phyloP scores from a whole-genome alignment of 2,797 vertebrate genomes.

The Xiphorhynchus erythropygius region DNA sequence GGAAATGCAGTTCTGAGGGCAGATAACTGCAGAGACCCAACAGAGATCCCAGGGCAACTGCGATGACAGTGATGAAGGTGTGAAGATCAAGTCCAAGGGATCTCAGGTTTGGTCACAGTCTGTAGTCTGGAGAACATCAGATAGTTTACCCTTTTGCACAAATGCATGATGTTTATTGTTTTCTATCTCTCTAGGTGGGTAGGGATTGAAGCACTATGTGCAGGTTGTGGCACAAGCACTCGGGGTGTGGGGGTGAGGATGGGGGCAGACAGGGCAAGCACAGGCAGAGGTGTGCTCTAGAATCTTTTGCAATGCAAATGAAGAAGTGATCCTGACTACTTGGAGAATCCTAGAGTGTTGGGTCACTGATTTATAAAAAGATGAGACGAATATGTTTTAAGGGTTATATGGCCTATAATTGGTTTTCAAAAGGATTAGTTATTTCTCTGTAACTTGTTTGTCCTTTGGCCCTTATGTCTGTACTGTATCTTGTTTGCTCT shows the following conservation, averaged over 20 bases:
- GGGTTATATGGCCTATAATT: background rate
- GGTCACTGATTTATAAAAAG: background rate
- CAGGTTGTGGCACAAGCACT: fast-evolving
- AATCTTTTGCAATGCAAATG: background rate
- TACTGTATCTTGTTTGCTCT: background rate
- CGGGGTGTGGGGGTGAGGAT: fast-evolving
- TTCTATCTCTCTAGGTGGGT: background rate
- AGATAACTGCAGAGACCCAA: background rate
- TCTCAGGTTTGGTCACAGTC: background rate
- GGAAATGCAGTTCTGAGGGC: background rate
- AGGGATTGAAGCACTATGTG: background rate
- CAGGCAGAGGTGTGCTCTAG: background rate
- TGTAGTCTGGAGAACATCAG: background rate
- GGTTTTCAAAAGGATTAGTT: background rate
- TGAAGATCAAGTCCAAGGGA: background rate
- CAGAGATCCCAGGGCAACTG: background rate
- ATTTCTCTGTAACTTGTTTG: background rate
- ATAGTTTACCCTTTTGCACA: background rate
- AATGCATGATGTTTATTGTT: fast-evolving
- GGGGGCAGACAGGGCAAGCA: background rate
- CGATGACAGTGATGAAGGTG: background rate
- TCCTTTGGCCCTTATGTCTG: background rate
- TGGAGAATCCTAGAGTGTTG: background rate
- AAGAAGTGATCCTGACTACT: background rate
- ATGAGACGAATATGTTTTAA: background rate